Evolutionary conservation across 2,888 invertebrate genomes (phyloP), one percentile per base, ranked within the genome.

Genomic region (Campoplex nolae): DNA sequence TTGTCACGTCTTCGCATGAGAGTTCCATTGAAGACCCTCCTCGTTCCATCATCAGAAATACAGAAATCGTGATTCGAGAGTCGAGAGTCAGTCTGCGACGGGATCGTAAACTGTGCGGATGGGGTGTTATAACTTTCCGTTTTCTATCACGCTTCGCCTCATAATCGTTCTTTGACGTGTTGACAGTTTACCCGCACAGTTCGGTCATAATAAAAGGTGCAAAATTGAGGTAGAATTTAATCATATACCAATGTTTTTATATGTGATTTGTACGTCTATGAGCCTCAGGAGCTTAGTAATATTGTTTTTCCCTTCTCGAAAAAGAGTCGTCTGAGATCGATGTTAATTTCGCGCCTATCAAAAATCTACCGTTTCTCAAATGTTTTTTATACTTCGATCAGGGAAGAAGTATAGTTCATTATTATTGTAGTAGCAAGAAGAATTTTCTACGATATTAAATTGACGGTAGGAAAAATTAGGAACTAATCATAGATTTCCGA

Each of bases 61-160:
- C 42, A 42, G 42, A 9, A 42, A 42, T 42, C 9, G 8, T 28
- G 35, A 65, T 32, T 32, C n/a, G 11, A 2, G 70, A 70, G 45
- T 70, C 13, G 45, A 9, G n/a, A 13, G 42, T 48, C 74, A 82
- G 85, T 85, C 51, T 70, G 68, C 74, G 77, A 83, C 85, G 35
- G 68, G 77, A 68, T 75, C 78, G 77, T 74, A n/a, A 83, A 23
- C 9, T 38, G 42, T 13, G 18, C 9, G 42, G 78, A 45, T 32
- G 58, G 45, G 35, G 45, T 38, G 1, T 82, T 3, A 38, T 18
- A 11, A 9, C 32, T 38, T 32, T 74, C 13, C 23, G 58, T 45
- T 16, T 35, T 23, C 23, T 13, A 48, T 68, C 75, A 56, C 73
- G 77, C 58, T 73, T 77, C 68, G 9, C 42, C 56, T 74, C 48